phyloP scores from a whole-genome alignment of 2,888 invertebrate genomes.

The Plebejus argus region DNA sequence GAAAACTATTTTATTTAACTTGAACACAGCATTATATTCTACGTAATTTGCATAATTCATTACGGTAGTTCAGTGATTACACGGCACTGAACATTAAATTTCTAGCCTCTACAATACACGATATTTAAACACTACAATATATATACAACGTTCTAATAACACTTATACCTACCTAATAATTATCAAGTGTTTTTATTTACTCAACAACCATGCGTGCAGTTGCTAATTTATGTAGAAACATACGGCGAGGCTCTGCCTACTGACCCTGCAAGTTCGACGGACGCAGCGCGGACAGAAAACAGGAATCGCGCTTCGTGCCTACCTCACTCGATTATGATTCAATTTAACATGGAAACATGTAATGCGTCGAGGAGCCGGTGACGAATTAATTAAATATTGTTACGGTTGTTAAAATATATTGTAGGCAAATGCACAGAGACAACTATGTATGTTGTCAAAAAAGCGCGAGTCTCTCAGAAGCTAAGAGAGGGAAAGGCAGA shows the following conservation, averaged over 20 bases:
- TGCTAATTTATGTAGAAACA: slow-evolving; percentile 31
- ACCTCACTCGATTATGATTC: slow-evolving; percentile 56
- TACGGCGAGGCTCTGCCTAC: slow-evolving; percentile 43
- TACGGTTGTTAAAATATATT: slow-evolving; percentile 31
- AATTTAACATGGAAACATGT: slow-evolving; percentile 52
- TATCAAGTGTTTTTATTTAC: neutral
- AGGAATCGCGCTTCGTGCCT: slow-evolving; percentile 62
- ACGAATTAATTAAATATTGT: slow-evolving; percentile 36
- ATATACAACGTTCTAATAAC: neutral
- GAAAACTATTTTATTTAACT: neutral
- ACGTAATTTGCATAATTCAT: neutral
- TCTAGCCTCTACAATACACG: neutral
- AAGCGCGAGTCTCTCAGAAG: too few species aligned
- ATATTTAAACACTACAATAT: neutral
- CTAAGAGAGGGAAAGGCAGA: too few species aligned
- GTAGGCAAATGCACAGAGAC: neutral
- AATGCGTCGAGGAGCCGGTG: slow-evolving; percentile 40
- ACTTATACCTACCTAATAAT: neutral
- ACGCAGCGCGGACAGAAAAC: slow-evolving; percentile 54
- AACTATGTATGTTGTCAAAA: too few species aligned
- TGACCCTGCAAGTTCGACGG: slow-evolving; percentile 57
- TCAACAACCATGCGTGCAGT: slow-evolving; percentile 2
- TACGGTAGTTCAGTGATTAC: neutral
- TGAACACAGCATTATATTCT: slow-evolving; percentile 34
- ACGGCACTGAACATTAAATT: neutral